A percentile compares a stretch with the other conserved stretches of the same genome.
Evolutionary conservation across 2,888 invertebrate genomes (phyloP).

Genomic region (Hemaris fuciformis): DNA sequence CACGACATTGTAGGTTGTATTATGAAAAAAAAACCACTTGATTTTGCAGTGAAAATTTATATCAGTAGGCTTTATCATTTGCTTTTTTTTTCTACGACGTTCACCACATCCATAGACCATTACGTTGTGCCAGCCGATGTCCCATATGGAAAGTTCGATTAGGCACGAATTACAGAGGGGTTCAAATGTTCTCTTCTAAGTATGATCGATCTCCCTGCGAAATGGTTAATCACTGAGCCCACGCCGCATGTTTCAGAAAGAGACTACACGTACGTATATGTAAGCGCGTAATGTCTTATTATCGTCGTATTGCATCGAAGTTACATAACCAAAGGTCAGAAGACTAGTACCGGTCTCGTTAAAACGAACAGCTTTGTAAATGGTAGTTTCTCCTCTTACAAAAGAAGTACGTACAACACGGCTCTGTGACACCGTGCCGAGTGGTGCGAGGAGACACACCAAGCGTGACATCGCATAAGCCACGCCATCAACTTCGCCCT

Average conservation of each 20-base stretch:
- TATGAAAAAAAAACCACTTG: too few relatives aligned
- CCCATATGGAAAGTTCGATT: too few relatives aligned
- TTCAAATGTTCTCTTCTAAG: too few relatives aligned
- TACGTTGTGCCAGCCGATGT: too few relatives aligned
- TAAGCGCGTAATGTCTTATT: neutral
- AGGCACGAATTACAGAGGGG: too few relatives aligned
- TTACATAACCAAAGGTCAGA: slow-evolving; percentile 20
- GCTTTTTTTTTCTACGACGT: too few relatives aligned
- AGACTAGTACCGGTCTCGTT: slow-evolving; percentile 6
- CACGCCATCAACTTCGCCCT: slow-evolving; percentile 28
- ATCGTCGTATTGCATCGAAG: slow-evolving; percentile 7
- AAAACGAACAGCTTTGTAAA: slow-evolving; percentile 16
- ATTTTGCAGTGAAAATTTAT: too few relatives aligned
- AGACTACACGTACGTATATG: neutral
- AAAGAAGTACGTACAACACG: neutral
- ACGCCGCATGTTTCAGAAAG: neutral
- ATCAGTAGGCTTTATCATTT: too few relatives aligned
- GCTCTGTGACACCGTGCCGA: neutral
- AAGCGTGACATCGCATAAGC: slow-evolving; percentile 37
- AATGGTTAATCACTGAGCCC: too few relatives aligned
- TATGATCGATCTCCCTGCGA: too few relatives aligned
- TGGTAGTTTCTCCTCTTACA: slow-evolving; percentile 17
- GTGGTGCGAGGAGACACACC: neutral
- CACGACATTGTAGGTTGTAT: too few relatives aligned
- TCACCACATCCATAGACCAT: too few relatives aligned